Base-by-base conservation (phyloP, 2,797 vertebrate genomes). In the Pogonophryne albipinna region DNA sequence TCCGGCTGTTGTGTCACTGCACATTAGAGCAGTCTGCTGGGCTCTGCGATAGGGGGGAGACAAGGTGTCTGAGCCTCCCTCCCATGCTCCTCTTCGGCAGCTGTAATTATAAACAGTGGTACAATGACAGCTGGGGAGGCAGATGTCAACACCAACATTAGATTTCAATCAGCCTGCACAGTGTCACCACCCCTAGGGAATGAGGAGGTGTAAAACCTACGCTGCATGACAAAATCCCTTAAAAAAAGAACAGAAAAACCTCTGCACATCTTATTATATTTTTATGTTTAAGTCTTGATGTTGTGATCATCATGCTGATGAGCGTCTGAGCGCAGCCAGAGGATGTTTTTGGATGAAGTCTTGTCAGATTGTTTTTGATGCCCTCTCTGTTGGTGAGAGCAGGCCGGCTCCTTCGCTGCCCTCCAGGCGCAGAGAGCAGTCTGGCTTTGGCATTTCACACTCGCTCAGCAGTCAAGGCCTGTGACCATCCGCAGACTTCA, bases 391-490 rank as follows among this genome's bases (percentile, higher is more conserved):
- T 71, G 74, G 85, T 60, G 86, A 82, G 86, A 84, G 79, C 73
- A 70, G 86, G 77, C 87, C 64, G 71, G 82, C 81, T 94, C 78
- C 78, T 83, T 77, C 17, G 49, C 74, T 82, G 82, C 90, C 92
- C 91, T 86, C 74, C n/a, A 89, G 92, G 89, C 75, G 67, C 82
- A 66, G 85, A 82, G 82, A 87, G 89, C 88, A 88, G 89, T 92
- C 92, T 92, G 92, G 91, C 87, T 85, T 90, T 92, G 94, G 94
- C 95, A 93, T 96, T 96, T 97, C 90, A 92, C 95, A 95, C 95
- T 87, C 79, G 85, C 88, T 80, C 87, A 93, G 91, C 94, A 95
- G 91, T 96, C 96, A 95, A 91, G 90, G 86, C 89, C 94, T 93
- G 82, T 94, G 96, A 95, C 95, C 93, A 85, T 91, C 87, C 90